Evolutionary conservation across 2,113 vertebrate species (phyloP).

Genomic region (Microcebus murinus): DNA sequence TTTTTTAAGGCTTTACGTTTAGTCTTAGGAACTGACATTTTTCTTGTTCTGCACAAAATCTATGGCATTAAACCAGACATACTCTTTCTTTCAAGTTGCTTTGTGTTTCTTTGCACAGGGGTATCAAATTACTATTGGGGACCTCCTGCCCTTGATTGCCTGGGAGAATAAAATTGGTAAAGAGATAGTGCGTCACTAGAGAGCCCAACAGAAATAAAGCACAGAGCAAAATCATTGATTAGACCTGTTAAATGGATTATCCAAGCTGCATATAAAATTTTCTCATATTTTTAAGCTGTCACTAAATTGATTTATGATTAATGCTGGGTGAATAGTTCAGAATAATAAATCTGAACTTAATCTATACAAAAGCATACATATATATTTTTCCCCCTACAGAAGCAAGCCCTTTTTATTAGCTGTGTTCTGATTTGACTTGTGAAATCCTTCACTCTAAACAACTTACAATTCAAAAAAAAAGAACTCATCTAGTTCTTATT

Average conservation of each 20-base stretch:
- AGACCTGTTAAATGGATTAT: constrained; percentile 79
- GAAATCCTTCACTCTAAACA: constrained; percentile 80
- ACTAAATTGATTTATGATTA: constrained; percentile 83
- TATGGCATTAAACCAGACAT: constrained; percentile 63
- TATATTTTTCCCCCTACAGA: constrained; percentile 65
- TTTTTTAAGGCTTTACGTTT: constrained; percentile 3
- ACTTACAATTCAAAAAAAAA: constrained; percentile 70
- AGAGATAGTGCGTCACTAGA: not conserved
- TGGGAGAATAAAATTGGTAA: constrained; percentile 68
- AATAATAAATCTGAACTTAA: constrained; percentile 81
- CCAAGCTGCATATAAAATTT: constrained; percentile 78
- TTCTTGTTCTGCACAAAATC: constrained; percentile 68
- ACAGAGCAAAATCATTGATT: constrained; percentile 69
- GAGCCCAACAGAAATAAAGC: constrained; percentile 64
- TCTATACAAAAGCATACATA: constrained; percentile 71
- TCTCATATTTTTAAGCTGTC: constrained; percentile 79
- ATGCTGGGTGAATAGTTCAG: constrained; percentile 85
- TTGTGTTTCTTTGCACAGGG: constrained; percentile 72
- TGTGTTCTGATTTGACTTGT: constrained; percentile 78
- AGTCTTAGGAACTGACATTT: constrained; percentile 8
- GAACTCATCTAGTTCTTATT: constrained; percentile 53
- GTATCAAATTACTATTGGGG: constrained; percentile 31
- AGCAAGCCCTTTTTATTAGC: constrained; percentile 79
- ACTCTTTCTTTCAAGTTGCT: constrained; percentile 73
- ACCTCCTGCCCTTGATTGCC: constrained; percentile 54